Percentiles rank a stretch among this genome's conserved stretches.
Evolutionary conservation across 2,888 invertebrate genomes (phyloP).

Genomic region (Cheilosia scutellata): DNA sequence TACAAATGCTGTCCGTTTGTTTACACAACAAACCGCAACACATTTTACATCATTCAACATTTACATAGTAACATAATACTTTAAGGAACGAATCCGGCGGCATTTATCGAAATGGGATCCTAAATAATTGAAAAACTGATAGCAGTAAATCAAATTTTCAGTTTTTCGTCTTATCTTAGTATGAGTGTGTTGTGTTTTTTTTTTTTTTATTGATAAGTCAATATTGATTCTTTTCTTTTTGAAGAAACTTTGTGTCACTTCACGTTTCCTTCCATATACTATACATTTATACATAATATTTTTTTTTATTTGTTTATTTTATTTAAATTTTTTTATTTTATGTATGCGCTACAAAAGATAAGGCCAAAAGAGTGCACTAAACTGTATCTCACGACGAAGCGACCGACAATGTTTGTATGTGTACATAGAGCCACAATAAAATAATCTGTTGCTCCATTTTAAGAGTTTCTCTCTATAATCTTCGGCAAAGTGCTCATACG

Average conservation of each 20-base stretch:
- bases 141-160: conserved; percentile 31
- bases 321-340: neutral
- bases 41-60: neutral
- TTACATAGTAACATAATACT: neutral
- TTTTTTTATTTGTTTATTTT: neutral
- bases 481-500: neutral
- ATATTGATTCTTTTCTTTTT: conserved; percentile 20
- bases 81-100: neutral
- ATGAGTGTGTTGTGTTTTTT: neutral
- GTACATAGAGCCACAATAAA: conserved; percentile 1
- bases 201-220: conserved; percentile 12
- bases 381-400: conserved; percentile 40
- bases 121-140: conserved; percentile 20
- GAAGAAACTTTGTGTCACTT: neutral
- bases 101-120: neutral
- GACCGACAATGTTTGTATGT: neutral
- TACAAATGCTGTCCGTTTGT: neutral
- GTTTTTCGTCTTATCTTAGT: conserved; percentile 1
- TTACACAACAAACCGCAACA: neutral
- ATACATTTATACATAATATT: too few relatives aligned
- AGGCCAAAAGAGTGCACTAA: conserved; percentile 48
- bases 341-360: neutral
- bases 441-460: conserved; percentile 34
- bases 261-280: neutral
- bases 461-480: conserved; percentile 6